These are phyloP conservation scores for Chelmon rostratus DNA, from an alignment of 2,797 vertebrate species.

Conservation along the genomic window DNA sequence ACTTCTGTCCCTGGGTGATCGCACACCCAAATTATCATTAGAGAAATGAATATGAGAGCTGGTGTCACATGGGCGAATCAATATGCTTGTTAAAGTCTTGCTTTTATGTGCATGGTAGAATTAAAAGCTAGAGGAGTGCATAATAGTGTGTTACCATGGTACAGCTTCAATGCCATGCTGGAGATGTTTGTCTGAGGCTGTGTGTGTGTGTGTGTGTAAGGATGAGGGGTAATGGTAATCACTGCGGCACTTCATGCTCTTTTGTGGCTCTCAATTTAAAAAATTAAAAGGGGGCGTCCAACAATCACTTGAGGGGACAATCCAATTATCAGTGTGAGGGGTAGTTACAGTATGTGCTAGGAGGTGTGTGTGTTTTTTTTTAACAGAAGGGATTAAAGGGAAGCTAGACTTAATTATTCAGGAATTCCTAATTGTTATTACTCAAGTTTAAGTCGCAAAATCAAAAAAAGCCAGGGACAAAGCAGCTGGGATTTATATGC, in stretches of 20 bases:
- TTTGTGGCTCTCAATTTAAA: conserved; percentile 60
- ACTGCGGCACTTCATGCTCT: conserved; percentile 56
- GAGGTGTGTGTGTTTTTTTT: conserved; percentile 36
- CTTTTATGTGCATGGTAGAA: conserved; percentile 35
- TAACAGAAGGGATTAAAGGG: conserved; percentile 42
- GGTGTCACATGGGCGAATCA: conserved; percentile 58
- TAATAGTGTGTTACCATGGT: conserved; percentile 49
- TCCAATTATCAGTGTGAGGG: conserved; percentile 58
- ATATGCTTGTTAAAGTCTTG: conserved; percentile 68
- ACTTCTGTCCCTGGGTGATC: conserved; percentile 66
- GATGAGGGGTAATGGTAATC: conserved; percentile 59
- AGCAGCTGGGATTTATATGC: conserved; percentile 38
- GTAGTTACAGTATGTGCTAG: conserved; percentile 37
- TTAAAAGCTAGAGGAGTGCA: conserved; percentile 51
- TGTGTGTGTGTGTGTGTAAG: conserved; percentile 18
- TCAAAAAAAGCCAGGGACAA: conserved; percentile 27
- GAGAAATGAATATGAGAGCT: conserved; percentile 66
- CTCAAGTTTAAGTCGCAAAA: conserved; percentile 35
- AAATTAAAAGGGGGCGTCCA: conserved; percentile 57
- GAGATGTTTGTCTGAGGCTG: conserved; percentile 26
- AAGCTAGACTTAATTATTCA: conserved; percentile 51
- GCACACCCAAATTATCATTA: conserved; percentile 71
- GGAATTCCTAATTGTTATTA: conserved; percentile 47
- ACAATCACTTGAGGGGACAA: conserved; percentile 58
- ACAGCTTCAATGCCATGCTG: conserved; percentile 15